Evolutionary conservation across 2,113 vertebrate genomes (phyloP).

Genomic region (Phycodurus eques): DNA sequence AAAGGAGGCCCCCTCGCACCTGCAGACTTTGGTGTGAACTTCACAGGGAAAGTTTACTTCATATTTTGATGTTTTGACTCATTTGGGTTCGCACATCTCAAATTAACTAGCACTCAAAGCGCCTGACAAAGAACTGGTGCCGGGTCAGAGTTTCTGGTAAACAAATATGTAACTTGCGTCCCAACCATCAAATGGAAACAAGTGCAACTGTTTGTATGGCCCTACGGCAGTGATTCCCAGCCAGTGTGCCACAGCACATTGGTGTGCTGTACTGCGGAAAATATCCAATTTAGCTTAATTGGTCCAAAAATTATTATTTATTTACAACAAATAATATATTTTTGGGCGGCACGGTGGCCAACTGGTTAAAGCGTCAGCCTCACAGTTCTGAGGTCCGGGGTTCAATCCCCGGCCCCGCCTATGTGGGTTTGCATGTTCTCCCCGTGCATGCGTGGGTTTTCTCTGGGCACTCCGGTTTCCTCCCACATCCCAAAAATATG

Average conservation of each 20-base stretch:
- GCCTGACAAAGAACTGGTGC: neutral
- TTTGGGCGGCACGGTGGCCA: neutral
- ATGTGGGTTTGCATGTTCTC: no score
- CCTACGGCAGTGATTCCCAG: neutral
- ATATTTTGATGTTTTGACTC: conserved; percentile 25
- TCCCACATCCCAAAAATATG: no score
- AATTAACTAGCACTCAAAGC: conserved; percentile 1
- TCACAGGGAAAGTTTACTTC: conserved; percentile 34
- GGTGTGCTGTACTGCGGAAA: neutral
- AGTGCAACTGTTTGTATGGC: neutral
- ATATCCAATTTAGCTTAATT: neutral
- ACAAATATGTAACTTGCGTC: neutral
- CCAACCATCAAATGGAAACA: conserved; percentile 3
- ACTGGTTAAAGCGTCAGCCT: no score
- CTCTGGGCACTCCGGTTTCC: no score
- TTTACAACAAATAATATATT: neutral
- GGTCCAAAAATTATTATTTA: neutral
- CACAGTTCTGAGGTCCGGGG: no score
- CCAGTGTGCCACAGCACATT: neutral
- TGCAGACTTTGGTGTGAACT: conserved; percentile 33
- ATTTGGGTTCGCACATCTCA: conserved; percentile 15
- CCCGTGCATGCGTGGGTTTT: no score
- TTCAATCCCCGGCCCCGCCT: no score
- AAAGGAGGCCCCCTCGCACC: conserved; percentile 44
- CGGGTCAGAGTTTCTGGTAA: conserved; percentile 18